Evolutionary conservation across 2,797 vertebrate genomes (phyloP).

Genomic region (Alfaro cultratus): DNA sequence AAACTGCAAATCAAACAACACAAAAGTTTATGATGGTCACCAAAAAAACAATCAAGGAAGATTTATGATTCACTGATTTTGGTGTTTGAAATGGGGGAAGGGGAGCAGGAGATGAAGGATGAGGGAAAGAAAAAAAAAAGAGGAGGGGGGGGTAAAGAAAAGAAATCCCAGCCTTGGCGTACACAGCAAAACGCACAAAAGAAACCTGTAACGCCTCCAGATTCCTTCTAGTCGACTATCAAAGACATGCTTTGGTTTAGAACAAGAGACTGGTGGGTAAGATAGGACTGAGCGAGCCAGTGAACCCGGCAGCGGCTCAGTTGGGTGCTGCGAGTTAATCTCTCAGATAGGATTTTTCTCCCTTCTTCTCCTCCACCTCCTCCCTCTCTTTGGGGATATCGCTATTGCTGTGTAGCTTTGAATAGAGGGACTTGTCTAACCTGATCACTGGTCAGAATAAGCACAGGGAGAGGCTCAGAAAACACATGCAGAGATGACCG

Average conservation of each 20-base stretch:
- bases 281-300: constrained; percentile 73
- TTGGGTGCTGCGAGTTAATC: constrained; percentile 80
- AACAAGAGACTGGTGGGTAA: constrained; percentile 81
- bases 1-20: constrained; percentile 16
- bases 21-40: constrained; percentile 19
- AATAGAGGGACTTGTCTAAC: constrained; percentile 74
- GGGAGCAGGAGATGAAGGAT: constrained; percentile 63
- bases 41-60: constrained; percentile 17
- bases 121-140: constrained; percentile 46
- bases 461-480: constrained; percentile 44
- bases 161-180: constrained; percentile 78
- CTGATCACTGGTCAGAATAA: constrained; percentile 67
- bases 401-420: constrained; percentile 61
- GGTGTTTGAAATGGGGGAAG: constrained; percentile 61
- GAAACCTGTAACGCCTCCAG: constrained; percentile 85
- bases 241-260: constrained; percentile 83
- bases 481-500: constrained; percentile 46
- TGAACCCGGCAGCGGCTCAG: constrained; percentile 72
- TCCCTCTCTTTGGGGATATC: constrained; percentile 70
- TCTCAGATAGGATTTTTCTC: constrained; percentile 71
- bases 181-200: constrained; percentile 79
- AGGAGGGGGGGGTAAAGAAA: constrained; percentile 49
- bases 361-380: constrained; percentile 37
- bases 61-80: constrained; percentile 73
- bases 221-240: constrained; percentile 83